Conservation (phyloP, 2,113 vertebrate species). For the Phrynosoma platyrhinos region DNA sequence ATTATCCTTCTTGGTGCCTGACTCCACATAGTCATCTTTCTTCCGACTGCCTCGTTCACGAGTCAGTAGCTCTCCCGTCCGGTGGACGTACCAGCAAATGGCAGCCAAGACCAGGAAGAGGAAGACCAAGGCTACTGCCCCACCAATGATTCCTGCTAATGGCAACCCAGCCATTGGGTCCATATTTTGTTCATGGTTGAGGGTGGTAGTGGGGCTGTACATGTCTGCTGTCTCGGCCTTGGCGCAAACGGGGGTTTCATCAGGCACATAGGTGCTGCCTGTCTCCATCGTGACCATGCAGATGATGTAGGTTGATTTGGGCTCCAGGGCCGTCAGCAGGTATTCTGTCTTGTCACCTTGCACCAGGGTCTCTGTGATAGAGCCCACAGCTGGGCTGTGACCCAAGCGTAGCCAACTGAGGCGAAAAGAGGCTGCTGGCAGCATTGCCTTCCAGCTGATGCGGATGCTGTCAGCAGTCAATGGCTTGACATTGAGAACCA, state of each 20-base stretch:
- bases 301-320: conserved; percentile 90
- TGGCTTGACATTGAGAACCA: conserved; percentile 89
- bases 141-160: conserved; percentile 88
- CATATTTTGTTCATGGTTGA: conserved; percentile 81
- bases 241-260: conserved; percentile 88
- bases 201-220: conserved; percentile 74
- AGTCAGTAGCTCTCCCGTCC: conserved; percentile 82
- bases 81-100: conserved; percentile 89
- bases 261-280: conserved; percentile 79
- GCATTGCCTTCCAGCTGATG: conserved; percentile 88
- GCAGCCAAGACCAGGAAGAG: conserved; percentile 86
- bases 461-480: conserved; percentile 88
- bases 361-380: conserved; percentile 93
- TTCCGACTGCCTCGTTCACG: conserved; percentile 83
- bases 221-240: conserved; percentile 86
- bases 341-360: conserved; percentile 90
- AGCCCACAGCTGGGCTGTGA: conserved; percentile 85
- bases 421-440: conserved; percentile 86
- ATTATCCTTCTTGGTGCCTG: conserved; percentile 94
- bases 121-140: conserved; percentile 87
- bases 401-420: conserved; percentile 92
- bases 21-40: conserved; percentile 91
- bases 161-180: conserved; percentile 81
- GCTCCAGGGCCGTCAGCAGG: conserved; percentile 87
- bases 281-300: conserved; percentile 89